Base-by-base conservation (phyloP, 2,888 invertebrate species). In the Aproaerema taeniolella region DNA sequence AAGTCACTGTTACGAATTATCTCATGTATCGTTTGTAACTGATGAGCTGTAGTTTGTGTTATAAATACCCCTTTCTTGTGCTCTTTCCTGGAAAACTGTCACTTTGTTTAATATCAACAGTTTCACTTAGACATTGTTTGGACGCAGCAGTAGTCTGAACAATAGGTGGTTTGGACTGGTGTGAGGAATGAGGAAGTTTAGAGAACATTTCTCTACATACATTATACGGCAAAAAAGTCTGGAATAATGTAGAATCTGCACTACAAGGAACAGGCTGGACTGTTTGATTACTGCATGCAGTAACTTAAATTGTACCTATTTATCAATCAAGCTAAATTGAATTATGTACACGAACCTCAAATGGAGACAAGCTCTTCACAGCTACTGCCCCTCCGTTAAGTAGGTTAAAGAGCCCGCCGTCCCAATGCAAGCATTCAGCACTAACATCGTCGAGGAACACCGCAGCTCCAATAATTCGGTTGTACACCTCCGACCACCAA, bases 341-440 rank as follows among this genome's bases (percentile, higher is more conserved):
- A n/a, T n/a, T n/a, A n/a, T 20, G 20, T 6, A 20, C 20, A 20
- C 20, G 5, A 20, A 90, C 90, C 83, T 90, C 90, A 72, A 89
- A 90, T 0, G 89, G 87, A 2, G 91, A 91, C 48, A 93, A 79
- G 61, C 88, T 89, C 56, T 90, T 91, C 1, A 92, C 89, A 43
- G 88, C 83, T 7, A 87, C 65, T 16, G 92, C 92, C 36, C 92
- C 92, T 15, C 88, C 88, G 33, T 83, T 67, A 33, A 89, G 67
- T 8, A 93, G 67, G 43, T 86, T 77, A 43, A 86, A 72, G n/a
- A 90, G 75, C 0, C 92, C 91, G 1, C 91, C 91, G 54, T 90
- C 87, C 92, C 92, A 92, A 57, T 92, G 92, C 29, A 92, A 66
- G 57, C 91, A 90, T 61, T 92, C 92, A 0, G 90, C 88, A 42